Conservation (phyloP, 2,797 vertebrate species). For the Eidolon dupreanum region DNA sequence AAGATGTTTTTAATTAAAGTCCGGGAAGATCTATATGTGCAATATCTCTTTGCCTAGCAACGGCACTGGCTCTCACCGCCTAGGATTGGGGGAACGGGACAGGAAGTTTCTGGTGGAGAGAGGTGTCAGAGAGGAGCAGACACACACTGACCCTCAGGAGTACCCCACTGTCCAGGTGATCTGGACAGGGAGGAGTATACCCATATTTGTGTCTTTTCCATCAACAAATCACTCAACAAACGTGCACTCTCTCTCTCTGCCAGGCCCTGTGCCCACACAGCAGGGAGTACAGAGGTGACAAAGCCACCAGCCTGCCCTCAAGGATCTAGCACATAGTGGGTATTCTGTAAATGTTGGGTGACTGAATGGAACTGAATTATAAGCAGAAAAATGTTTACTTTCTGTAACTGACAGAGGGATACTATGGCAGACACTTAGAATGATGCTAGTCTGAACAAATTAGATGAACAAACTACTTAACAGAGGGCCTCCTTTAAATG, state of each 20-base stretch:
- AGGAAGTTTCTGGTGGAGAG: background rate
- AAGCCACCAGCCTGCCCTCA: background rate
- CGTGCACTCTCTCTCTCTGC: background rate
- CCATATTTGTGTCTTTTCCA: background rate
- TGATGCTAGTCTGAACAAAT: background rate
- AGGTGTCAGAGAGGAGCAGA: background rate
- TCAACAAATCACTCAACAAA: background rate
- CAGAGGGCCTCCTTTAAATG: background rate
- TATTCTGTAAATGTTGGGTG: background rate
- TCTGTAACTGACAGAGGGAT: background rate
- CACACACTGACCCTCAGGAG: background rate
- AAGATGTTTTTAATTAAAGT: conserved; percentile 85
- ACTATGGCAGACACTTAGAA: background rate
- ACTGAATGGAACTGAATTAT: background rate
- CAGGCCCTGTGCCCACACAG: background rate
- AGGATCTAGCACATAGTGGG: background rate
- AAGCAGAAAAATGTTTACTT: background rate
- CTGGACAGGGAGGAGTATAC: background rate
- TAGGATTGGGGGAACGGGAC: background rate
- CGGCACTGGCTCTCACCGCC: conserved; percentile 57
- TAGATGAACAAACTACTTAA: background rate
- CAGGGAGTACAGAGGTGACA: background rate
- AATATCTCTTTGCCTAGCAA: conserved; percentile 81
- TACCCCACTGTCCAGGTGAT: background rate
- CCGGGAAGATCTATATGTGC: conserved; percentile 82